phyloP scores from a whole-genome alignment of 1,140 invertebrate species.

The Argopecten irradians region DNA sequence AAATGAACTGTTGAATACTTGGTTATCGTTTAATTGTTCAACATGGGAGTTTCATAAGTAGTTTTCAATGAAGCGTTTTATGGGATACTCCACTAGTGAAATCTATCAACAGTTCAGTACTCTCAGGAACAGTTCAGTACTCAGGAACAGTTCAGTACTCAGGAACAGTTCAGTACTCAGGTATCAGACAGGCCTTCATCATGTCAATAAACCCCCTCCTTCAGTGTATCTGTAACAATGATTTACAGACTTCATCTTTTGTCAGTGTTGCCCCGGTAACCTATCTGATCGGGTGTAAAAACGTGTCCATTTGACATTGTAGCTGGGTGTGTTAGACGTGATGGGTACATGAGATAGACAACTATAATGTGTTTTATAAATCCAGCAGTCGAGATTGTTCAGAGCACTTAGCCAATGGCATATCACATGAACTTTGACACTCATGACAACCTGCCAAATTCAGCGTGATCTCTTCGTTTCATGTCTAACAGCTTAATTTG shows the following conservation, averaged over 20 bases:
- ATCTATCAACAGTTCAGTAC: too few species aligned
- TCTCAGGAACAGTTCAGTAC: too few species aligned
- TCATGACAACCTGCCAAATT: slow-evolving; percentile 16
- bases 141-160: too few species aligned
- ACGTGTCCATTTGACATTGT: not conserved
- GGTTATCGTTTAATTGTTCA: too few species aligned
- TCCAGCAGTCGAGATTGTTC: not conserved
- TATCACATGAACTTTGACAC: not conserved
- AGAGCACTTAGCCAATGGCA: not conserved
- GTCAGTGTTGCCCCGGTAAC: not conserved
- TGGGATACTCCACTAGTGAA: too few species aligned
- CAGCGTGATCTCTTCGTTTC: not conserved
- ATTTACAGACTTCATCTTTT: not conserved
- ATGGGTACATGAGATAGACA: not conserved
- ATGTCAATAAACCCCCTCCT: too few species aligned
- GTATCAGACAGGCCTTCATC: too few species aligned
- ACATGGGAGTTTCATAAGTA: too few species aligned
- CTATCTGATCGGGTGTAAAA: not conserved
- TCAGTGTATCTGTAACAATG: too few species aligned
- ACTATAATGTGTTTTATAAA: not conserved
- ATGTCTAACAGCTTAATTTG: not conserved
- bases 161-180: too few species aligned
- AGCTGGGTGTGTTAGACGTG: not conserved
- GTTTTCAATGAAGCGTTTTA: too few species aligned
- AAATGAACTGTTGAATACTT: too few species aligned